phyloP scores from a whole-genome alignment of 1,140 invertebrate genomes.

The Pollicipes pollicipes region DNA sequence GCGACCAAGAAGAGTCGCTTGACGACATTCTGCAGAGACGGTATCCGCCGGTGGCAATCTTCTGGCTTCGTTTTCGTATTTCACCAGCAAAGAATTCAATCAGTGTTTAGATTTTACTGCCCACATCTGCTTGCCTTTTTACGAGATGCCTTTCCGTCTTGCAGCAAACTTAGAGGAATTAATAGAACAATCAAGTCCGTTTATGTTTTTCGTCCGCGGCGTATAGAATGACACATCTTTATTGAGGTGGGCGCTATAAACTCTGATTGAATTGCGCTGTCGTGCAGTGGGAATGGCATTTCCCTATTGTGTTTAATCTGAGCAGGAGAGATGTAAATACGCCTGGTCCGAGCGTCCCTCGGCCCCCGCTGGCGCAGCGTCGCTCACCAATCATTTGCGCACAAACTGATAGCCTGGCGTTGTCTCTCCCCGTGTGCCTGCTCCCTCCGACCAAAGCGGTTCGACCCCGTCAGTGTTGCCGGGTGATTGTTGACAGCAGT shows the following conservation, averaged over 20 bases:
- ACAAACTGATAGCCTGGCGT: too few species aligned
- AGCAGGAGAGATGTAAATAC: background rate
- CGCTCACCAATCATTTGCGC: too few species aligned
- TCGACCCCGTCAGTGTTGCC: too few species aligned
- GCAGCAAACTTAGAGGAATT: background rate
- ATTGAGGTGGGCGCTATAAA: background rate
- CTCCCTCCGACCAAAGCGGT: too few species aligned
- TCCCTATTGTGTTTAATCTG: conserved; percentile 1
- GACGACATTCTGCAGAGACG: too few species aligned
- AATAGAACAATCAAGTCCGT: conserved; percentile 2
- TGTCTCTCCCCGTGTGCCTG: too few species aligned
- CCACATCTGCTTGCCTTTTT: background rate
- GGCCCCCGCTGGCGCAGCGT: too few species aligned
- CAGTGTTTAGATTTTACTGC: background rate
- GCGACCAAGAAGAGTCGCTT: too few species aligned
- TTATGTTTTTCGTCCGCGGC: background rate
- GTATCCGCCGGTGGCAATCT: background rate
- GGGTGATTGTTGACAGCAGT: too few species aligned
- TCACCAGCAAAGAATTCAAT: background rate
- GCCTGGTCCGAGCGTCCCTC: background rate
- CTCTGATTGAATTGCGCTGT: background rate
- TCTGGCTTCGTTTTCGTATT: background rate
- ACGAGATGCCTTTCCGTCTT: conserved; percentile 1
- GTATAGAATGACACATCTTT: background rate
- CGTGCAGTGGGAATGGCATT: background rate